Conservation (phyloP, 1,140 invertebrate genomes). For the Parasteatoda tepidariorum region DNA sequence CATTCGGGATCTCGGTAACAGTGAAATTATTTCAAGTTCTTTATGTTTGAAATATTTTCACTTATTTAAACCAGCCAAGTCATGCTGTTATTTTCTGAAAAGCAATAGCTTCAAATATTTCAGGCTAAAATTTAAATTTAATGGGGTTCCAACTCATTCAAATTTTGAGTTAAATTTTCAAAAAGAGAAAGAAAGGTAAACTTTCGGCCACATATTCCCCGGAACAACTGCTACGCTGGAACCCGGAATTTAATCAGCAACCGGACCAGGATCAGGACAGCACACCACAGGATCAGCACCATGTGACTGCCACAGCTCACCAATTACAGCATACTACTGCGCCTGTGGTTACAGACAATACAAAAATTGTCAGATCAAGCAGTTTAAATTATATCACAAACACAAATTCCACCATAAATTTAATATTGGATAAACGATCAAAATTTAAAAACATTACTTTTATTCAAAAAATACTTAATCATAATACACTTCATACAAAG, state of each 20-base stretch:
- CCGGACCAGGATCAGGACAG: constrained; percentile 40
- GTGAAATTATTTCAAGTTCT: not conserved
- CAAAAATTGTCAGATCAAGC: constrained; percentile 54
- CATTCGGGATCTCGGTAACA: too few relatives aligned
- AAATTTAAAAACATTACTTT: too few relatives aligned
- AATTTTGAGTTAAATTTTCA: not conserved
- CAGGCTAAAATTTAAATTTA: not conserved
- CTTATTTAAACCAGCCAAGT: not conserved
- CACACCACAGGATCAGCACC: constrained; percentile 26
- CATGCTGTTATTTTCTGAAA: not conserved
- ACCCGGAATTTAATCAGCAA: constrained; percentile 60
- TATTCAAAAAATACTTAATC: too few relatives aligned
- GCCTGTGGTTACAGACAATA: constrained; percentile 62
- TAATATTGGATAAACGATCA: too few relatives aligned
- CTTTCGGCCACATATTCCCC: constrained; percentile 21
- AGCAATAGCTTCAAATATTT: not conserved
- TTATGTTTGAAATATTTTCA: not conserved
- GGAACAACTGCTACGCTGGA: constrained; percentile 57
- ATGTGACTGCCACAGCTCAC: constrained; percentile 56
- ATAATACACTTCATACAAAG: too few relatives aligned
- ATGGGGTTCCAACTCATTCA: not conserved
- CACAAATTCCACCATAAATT: constrained; percentile 20
- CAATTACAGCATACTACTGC: constrained; percentile 61
- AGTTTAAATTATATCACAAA: constrained; percentile 26
- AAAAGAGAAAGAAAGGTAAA: not conserved